phyloP scores from a whole-genome alignment of 2,888 invertebrate species.

The Agrilus mali region DNA sequence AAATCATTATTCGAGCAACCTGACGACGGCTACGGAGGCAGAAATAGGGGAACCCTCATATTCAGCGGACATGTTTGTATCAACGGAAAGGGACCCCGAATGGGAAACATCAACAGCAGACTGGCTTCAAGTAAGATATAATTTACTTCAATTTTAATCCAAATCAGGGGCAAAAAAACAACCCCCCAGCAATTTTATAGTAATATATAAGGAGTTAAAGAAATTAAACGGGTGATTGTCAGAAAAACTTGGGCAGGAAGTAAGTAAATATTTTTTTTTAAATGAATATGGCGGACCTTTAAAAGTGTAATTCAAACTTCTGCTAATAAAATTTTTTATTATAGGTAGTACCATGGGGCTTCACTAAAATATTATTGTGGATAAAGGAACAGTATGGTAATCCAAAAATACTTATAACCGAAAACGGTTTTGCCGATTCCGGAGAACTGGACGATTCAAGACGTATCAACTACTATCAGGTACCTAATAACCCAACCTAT shows the following conservation, averaged over 20 bases:
- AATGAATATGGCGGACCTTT: too few species aligned
- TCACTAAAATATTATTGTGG: conserved; percentile 40
- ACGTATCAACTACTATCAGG: conserved; percentile 11
- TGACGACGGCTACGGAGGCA: not conserved
- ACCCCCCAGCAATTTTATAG: too few species aligned
- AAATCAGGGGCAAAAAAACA: too few species aligned
- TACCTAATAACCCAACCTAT: too few species aligned
- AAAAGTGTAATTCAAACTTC: too few species aligned
- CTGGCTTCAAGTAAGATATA: conserved; percentile 32
- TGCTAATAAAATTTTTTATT: not conserved
- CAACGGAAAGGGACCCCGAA: conserved; percentile 29
- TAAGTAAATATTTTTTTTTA: too few species aligned
- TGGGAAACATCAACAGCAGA: conserved; percentile 35
- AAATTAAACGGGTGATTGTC: too few species aligned
- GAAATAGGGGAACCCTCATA: conserved; percentile 4
- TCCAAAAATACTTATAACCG: conserved; percentile 38
- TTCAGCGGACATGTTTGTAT: conserved; percentile 29
- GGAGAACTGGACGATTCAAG: conserved; percentile 7
- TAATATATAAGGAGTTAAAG: too few species aligned
- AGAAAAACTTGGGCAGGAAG: too few species aligned
- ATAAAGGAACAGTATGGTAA: conserved; percentile 28
- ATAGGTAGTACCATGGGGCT: conserved; percentile 41
- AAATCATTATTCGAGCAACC: conserved; percentile 35
- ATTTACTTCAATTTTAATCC: too few species aligned
- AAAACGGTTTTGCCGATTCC: conserved; percentile 36